Evolutionary conservation across 1,140 invertebrate genomes (phyloP), one percentile per base, ranked within the genome.

Genomic region (Piezodorus guildinii): DNA sequence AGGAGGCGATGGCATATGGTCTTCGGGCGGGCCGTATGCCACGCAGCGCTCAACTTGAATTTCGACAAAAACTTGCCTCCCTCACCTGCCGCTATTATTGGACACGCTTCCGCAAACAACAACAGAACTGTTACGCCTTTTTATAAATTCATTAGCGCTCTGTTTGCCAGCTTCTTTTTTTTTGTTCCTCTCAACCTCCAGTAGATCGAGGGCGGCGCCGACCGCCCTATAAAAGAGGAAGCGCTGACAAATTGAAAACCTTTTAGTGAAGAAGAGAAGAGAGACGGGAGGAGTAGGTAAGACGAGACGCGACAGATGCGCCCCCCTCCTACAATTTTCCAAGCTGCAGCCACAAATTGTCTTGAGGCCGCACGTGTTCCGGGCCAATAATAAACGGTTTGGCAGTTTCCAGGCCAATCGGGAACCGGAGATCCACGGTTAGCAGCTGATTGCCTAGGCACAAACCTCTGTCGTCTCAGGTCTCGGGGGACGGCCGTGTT

Each of bases 221-320:
- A 23, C 52, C 17, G 5, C 17, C 17, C 45, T 19, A n/a, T 14
- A 4, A 25, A 56, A 23, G 52, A 56, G 52, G 52, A 25, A 23
- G 23, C 23, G 52, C 52, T 56, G 52, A 56, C 52, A 56, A 56
- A 56, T 56, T 56, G 52, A 56, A 56, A 56, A 23, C 14, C 52
- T 25, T 25, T 56, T 56, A 25, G 17, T 21, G n/a, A n/a, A n/a
- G n/a, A n/a, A n/a, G 52, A 16, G n/a, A 17, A 3, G 15, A 19
- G 46, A 5, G 2, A 10, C 2, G 21, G 21, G 46, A 49, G 6
- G 10, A 10, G 46, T 2, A 21, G 46, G 46, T 49, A 49, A 49
- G 46, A 49, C 46, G 46, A 49, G 46, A 49, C 46, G 46, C 46
- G 46, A 21, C 46, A 49, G 46, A 49, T 49, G 46, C 16, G 21